Evolutionary conservation across 2,113 vertebrate genomes (phyloP).

Genomic region (Paraplagusia blochii): DNA sequence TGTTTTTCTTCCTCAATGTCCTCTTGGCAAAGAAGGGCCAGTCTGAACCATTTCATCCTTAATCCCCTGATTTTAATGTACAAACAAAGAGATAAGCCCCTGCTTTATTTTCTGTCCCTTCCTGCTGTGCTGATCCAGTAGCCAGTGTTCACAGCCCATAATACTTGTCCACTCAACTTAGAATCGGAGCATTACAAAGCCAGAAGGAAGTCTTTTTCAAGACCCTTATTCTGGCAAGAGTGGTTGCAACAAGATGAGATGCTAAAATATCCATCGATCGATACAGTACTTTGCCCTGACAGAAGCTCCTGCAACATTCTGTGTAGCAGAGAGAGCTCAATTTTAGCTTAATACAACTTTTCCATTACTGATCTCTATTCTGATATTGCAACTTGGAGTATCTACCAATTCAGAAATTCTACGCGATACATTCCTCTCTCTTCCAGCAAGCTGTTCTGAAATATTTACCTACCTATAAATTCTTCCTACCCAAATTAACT

Average conservation of each 20-base stretch:
- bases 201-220: constrained; percentile 45
- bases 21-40: background rate
- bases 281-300: constrained; percentile 20
- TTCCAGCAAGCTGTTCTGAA: too few species aligned
- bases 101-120: constrained; percentile 36
- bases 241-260: constrained; percentile 40
- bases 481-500: too few species aligned
- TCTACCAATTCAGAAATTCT: too few species aligned
- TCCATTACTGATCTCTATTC: too few species aligned
- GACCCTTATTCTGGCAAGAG: constrained; percentile 35
- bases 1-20: background rate
- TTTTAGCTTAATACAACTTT: too few species aligned
- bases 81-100: constrained; percentile 35
- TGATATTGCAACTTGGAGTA: too few species aligned
- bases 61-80: constrained; percentile 56
- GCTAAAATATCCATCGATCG: constrained; percentile 32
- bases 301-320: too few species aligned
- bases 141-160: constrained; percentile 40
- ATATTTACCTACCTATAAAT: too few species aligned
- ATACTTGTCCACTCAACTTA: constrained; percentile 47
- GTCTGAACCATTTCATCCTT: constrained; percentile 10
- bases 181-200: constrained; percentile 39
- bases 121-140: constrained; percentile 40
- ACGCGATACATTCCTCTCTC: too few species aligned
- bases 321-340: too few species aligned